Evolutionary conservation across 1,140 invertebrate species (phyloP), one percentile per base, ranked within the genome.

Genomic region (Neodiprion virginianus): DNA sequence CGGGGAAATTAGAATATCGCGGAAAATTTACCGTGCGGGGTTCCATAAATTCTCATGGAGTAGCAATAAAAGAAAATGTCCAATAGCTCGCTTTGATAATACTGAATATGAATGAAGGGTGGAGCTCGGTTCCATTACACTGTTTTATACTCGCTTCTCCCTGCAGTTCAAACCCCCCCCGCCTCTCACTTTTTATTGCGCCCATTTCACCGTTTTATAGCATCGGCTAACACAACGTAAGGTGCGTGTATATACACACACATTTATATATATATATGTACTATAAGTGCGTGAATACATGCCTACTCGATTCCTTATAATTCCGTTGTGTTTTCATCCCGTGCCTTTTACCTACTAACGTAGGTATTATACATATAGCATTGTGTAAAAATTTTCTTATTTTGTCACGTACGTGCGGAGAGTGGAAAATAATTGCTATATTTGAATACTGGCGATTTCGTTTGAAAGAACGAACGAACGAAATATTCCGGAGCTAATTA

Each of bases 61-160:
- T 47, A 72, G 23, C 67, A 76, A 72, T 65, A 76, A 71, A 77
- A 28, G 72, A 48, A 76, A 72, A 72, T 76, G 72, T 69, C 69
- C 53, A 48, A 78, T 78, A 65, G 68, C 78, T 48, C 61, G 48
- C 72, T 53, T 69, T 47, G 69, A 76, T 77, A 73, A 77, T 77
- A 72, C 68, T 61, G 73, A 71, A 78, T 77, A 69, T 75, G 74
- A 73, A 72, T 17, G 28, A 65, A 73, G 47, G 17, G 68, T 48
- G 61, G 70, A 28, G 17, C 72, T 61, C 72, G 71, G 78, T 74
- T 76, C 73, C 74, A 76, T 79, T 78, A 78, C 73, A 40, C 48
- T 72, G 74, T 78, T 75, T 78, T 74, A 78, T 75, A 71, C 50
- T 66, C 76, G 70, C 77, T 28, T 69, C 71, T 74, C 72, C 74